Percentiles rank a stretch among this genome's conserved stretches.
Evolutionary conservation across 2,797 vertebrate species (phyloP).

Genomic region (Tenualosa thibaudeaui): DNA sequence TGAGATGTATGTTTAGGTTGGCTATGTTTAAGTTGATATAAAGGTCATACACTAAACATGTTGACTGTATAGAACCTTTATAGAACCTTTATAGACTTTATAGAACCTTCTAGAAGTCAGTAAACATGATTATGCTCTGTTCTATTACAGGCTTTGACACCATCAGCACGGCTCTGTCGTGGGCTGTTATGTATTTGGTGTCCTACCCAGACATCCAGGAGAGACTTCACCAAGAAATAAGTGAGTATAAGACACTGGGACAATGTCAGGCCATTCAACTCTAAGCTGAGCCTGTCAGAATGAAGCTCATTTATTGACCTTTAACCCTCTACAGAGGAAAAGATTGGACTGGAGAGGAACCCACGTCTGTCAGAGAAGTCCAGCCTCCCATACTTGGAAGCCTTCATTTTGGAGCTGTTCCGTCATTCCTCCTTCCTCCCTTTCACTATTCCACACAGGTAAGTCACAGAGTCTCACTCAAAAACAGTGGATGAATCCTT

Average conservation of each 20-base stretch:
- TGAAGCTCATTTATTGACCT: not conserved
- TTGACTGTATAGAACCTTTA: not conserved
- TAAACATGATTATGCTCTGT: not conserved
- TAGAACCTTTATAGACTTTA: no score
- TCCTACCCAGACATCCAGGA: conserved; percentile 80
- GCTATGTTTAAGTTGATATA: not conserved
- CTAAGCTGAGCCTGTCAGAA: not conserved
- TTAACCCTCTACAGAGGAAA: conserved; percentile 67
- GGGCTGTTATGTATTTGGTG: conserved; percentile 85
- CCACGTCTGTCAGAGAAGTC: conserved; percentile 75
- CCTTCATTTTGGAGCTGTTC: conserved; percentile 86
- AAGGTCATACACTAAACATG: not conserved
- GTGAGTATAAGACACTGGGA: conserved; percentile 67
- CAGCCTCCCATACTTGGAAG: conserved; percentile 76
- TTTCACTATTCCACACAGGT: conserved; percentile 93
- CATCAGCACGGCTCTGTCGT: conserved; percentile 83
- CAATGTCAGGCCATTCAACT: not conserved
- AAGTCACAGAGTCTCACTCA: conserved; percentile 38
- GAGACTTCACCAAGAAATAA: conserved; percentile 82
- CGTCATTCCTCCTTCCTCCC: conserved; percentile 86
- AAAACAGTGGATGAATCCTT: not conserved
- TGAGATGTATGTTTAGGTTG: no score
- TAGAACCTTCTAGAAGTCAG: no score
- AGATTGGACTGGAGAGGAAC: conserved; percentile 71
- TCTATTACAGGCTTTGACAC: conserved; percentile 87